Conservation (phyloP, 2,113 vertebrate species). For the Australoheros scitulus region DNA sequence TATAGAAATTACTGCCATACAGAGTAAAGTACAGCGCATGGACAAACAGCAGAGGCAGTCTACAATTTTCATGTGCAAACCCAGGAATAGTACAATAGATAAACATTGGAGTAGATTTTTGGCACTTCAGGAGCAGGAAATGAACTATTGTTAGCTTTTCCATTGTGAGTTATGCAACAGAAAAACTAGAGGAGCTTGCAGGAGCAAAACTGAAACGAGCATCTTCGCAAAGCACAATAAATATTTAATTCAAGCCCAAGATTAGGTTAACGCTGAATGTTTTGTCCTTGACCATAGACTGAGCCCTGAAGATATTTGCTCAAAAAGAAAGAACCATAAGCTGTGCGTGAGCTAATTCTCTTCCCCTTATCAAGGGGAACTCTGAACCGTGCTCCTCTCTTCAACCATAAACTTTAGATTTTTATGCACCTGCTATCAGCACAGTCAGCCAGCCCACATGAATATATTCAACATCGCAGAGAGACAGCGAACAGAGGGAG, state of each 20-base stretch:
- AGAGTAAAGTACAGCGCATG: slow-evolving; percentile 19
- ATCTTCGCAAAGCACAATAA: slow-evolving; percentile 67
- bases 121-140: slow-evolving; percentile 46
- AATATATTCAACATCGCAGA: slow-evolving; percentile 74
- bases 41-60: slow-evolving; percentile 30
- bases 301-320: slow-evolving; percentile 54
- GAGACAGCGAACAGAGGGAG: slow-evolving; percentile 56
- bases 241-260: slow-evolving; percentile 72
- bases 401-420: slow-evolving; percentile 73
- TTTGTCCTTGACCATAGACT: slow-evolving; percentile 59
- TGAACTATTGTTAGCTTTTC: slow-evolving; percentile 61
- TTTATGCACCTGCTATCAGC: slow-evolving; percentile 70
- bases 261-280: slow-evolving; percentile 46
- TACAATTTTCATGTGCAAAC: slow-evolving; percentile 46
- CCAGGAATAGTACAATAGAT: slow-evolving; percentile 33
- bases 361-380: slow-evolving; percentile 56
- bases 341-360: slow-evolving; percentile 30
- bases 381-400: slow-evolving; percentile 32
- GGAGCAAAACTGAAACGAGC: slow-evolving; percentile 68
- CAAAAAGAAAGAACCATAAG: slow-evolving; percentile 56
- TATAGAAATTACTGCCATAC: slow-evolving; percentile 1
- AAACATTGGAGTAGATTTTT: slow-evolving; percentile 34
- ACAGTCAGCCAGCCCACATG: slow-evolving; percentile 59
- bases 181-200: slow-evolving; percentile 35
- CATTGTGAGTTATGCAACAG: slow-evolving; percentile 57